Evolutionary conservation across 2,113 vertebrate genomes (phyloP).

Genomic region (Centropristis striata): DNA sequence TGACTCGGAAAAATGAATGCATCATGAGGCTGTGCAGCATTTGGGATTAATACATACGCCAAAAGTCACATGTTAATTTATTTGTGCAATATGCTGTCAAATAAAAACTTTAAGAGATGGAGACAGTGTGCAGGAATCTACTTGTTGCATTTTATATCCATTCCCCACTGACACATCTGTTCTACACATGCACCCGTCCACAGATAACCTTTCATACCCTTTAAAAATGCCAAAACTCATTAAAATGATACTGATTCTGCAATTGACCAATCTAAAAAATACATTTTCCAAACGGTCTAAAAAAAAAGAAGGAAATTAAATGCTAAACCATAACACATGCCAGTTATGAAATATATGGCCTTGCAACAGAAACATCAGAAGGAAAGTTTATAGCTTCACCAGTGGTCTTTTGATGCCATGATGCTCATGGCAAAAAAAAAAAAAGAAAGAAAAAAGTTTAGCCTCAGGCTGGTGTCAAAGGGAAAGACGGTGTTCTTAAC

Average conservation of each 20-base stretch:
- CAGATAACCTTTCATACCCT: not conserved
- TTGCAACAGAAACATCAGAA: not conserved
- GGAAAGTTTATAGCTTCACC: not conserved
- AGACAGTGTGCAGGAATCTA: constrained; percentile 6
- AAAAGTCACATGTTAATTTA: not conserved
- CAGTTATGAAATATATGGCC: not conserved
- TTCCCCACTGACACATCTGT: constrained; percentile 7
- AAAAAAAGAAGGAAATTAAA: not conserved
- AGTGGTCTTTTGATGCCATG: not conserved
- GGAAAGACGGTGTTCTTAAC: not conserved
- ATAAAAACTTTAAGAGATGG: constrained; percentile 5
- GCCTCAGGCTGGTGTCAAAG: not conserved
- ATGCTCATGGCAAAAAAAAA: not conserved
- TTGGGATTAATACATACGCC: not conserved
- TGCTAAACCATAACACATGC: not conserved
- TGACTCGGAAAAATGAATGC: not conserved
- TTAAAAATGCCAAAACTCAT: not conserved
- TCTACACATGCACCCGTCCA: not conserved
- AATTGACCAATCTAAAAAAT: not conserved
- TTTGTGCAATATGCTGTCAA: constrained; percentile 9
- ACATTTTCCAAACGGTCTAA: too few relatives aligned
- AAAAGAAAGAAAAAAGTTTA: too few relatives aligned
- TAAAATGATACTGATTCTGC: not conserved
- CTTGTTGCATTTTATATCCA: constrained; percentile 10
- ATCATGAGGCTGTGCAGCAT: not conserved